Percentiles rank a stretch among this genome's conserved stretches.
phyloP scores from a whole-genome alignment of 2,113 vertebrate species.

The Centropristis striata region DNA sequence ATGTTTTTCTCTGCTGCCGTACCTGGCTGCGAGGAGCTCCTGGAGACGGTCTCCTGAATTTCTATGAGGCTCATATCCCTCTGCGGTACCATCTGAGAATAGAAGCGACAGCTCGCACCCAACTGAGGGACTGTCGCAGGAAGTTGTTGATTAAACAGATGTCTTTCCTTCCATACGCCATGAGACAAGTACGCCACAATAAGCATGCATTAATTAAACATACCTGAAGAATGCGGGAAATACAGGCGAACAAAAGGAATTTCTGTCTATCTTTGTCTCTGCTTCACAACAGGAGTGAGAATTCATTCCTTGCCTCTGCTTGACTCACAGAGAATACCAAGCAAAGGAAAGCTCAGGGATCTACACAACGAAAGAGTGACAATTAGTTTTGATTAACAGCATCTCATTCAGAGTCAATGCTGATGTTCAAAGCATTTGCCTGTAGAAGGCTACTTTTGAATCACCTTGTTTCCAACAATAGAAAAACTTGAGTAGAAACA shows the following conservation, averaged over 20 bases:
- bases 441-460: constrained; percentile 26
- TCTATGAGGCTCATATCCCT: constrained; percentile 75
- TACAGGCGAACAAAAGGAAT: constrained; percentile 59
- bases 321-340: constrained; percentile 30
- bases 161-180: constrained; percentile 53
- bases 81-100: constrained; percentile 68
- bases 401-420: constrained; percentile 67
- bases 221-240: constrained; percentile 64
- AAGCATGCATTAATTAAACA: constrained; percentile 78
- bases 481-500: constrained; percentile 26
- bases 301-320: constrained; percentile 15
- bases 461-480: constrained; percentile 46
- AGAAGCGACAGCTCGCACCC: constrained; percentile 67
- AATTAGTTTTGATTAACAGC: constrained; percentile 86
- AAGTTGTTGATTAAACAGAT: constrained; percentile 84
- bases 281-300: constrained; percentile 48
- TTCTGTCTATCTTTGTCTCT: constrained; percentile 38
- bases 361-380: constrained; percentile 69
- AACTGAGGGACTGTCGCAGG: constrained; percentile 76
- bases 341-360: constrained; percentile 1
- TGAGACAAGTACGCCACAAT: constrained; percentile 68
- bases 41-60: constrained; percentile 68
- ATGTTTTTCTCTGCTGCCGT: constrained; percentile 52
- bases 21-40: constrained; percentile 57
- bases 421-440: constrained; percentile 41